Evolutionary conservation across 2,113 vertebrate genomes (phyloP).

Genomic region (Chaenocephalus aceratus): DNA sequence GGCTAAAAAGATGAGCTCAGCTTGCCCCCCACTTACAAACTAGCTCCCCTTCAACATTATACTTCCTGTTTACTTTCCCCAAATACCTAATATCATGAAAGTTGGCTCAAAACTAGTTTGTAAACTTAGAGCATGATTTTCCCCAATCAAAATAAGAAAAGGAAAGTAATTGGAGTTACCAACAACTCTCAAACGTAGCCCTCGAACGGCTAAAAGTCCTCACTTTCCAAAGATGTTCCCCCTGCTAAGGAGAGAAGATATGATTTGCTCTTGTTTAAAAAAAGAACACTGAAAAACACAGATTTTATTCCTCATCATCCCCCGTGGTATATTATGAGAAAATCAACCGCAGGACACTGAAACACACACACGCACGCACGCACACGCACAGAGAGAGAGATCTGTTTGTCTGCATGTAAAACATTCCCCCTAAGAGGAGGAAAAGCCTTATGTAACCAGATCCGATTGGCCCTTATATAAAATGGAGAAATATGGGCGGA

Average conservation of each 20-base stretch:
- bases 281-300: neutral
- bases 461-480: conserved; percentile 59
- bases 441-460: conserved; percentile 67
- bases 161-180: neutral
- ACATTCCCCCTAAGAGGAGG: conserved; percentile 48
- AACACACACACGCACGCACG: conserved; percentile 20
- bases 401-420: conserved; percentile 66
- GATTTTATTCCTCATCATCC: neutral
- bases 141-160: neutral
- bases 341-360: neutral
- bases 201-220: neutral
- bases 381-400: conserved; percentile 28
- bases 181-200: too few relatives aligned
- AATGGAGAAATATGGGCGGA: conserved; percentile 70
- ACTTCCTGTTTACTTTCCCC: neutral
- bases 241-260: neutral
- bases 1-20: neutral
- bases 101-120: neutral
- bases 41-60: neutral
- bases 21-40: neutral
- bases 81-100: neutral
- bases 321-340: neutral
- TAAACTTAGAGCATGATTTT: neutral
- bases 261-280: conserved; percentile 4
- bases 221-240: neutral